A percentile compares a stretch with the other conserved stretches of the same genome.
Evolutionary conservation across 2,888 invertebrate species (phyloP).

Genomic region (Diaperis boleti): DNA sequence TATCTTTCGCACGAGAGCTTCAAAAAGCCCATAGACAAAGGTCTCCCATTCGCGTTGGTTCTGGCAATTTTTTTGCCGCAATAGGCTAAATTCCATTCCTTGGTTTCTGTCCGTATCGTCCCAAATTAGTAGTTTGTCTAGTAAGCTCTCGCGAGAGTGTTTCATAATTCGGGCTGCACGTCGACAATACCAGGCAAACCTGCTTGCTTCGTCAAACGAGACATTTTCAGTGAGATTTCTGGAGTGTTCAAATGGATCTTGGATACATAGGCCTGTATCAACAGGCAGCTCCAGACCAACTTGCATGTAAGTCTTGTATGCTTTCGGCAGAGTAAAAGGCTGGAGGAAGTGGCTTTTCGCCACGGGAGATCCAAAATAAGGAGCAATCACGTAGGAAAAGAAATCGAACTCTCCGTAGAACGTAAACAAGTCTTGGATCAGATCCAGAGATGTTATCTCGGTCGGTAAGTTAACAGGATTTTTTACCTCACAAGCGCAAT

Average conservation of each 20-base stretch:
- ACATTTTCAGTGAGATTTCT: background rate
- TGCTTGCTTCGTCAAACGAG: background rate
- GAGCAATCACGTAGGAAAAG: conserved; percentile 1
- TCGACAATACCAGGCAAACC: background rate
- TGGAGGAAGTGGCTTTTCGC: background rate
- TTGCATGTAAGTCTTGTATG: background rate
- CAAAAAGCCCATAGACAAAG: too few relatives aligned
- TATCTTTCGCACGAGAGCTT: too few relatives aligned
- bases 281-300: background rate
- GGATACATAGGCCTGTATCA: conserved; percentile 3
- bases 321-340: background rate
- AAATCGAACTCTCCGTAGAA: conserved; percentile 4
- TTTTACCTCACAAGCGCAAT: background rate
- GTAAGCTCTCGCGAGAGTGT: background rate
- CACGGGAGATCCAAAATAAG: background rate
- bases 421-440: background rate
- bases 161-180: background rate
- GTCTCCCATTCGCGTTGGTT: too few relatives aligned
- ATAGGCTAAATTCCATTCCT: too few relatives aligned
- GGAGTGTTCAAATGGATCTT: conserved; percentile 4
- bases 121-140: background rate
- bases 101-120: too few relatives aligned
- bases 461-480: background rate
- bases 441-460: background rate
- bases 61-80: too few relatives aligned